Percentiles rank a stretch among this genome's conserved stretches.
These are phyloP conservation scores for Eciton burchellii DNA, from an alignment of 1,140 invertebrate genomes.

Conservation along the genomic window DNA sequence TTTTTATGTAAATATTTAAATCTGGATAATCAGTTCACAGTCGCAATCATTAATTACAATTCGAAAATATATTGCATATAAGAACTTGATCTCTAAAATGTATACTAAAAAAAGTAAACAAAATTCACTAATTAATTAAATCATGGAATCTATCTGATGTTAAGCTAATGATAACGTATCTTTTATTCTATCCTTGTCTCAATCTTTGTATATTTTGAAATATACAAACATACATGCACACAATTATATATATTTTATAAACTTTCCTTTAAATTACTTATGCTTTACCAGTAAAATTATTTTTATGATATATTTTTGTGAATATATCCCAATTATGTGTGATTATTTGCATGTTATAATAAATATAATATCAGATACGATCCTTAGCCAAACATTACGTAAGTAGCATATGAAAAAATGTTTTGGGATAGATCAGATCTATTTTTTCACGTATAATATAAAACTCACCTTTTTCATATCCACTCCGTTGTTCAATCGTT, in stretches of 20 bases:
- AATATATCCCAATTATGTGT: too few relatives aligned
- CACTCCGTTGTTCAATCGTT: slow-evolving; percentile 74
- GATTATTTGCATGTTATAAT: too few relatives aligned
- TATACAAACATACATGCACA: background rate
- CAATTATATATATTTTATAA: background rate
- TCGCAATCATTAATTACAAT: slow-evolving; percentile 35
- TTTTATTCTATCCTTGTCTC: background rate
- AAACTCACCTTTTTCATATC: slow-evolving; percentile 62
- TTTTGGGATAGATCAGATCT: background rate
- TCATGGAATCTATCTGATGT: background rate
- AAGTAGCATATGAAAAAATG: background rate
- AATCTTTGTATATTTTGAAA: background rate
- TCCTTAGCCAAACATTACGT: slow-evolving; percentile 8
- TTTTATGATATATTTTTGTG: too few relatives aligned
- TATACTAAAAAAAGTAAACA: background rate
- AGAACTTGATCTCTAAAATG: slow-evolving; percentile 15
- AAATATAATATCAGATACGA: background rate
- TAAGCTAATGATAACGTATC: slow-evolving; percentile 31
- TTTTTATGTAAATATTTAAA: background rate
- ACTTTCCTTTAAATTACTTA: background rate
- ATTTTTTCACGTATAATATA: background rate
- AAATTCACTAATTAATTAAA: slow-evolving; percentile 1
- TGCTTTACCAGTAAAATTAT: background rate
- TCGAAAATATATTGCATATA: slow-evolving; percentile 18
- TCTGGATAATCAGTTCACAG: background rate